These are phyloP conservation scores for Tachina grossa DNA, from an alignment of 2,888 invertebrate genomes.

Conservation along the genomic window DNA sequence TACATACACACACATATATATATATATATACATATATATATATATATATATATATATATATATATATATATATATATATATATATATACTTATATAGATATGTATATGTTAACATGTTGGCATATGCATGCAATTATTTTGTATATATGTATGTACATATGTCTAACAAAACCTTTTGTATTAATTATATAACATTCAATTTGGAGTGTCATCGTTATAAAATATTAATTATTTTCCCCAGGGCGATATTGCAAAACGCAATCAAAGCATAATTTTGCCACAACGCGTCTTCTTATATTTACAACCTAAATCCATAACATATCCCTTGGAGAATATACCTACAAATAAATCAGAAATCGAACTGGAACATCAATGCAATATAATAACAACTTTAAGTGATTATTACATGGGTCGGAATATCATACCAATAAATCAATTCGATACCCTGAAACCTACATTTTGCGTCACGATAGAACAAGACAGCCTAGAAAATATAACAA, in stretches of 20 bases:
- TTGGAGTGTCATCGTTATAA: too few relatives aligned
- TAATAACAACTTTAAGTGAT: conserved; percentile 76
- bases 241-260: not conserved
- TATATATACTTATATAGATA: too few relatives aligned
- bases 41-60: too few relatives aligned
- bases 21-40: accelerated
- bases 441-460: conserved; percentile 74
- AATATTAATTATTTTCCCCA: not conserved
- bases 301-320: conserved; percentile 73
- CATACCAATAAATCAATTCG: conserved; percentile 74
- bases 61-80: too few relatives aligned
- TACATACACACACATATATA: not conserved
- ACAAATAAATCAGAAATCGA: conserved; percentile 74
- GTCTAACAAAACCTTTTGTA: not conserved
- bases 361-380: conserved; percentile 74
- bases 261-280: not conserved
- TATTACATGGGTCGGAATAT: conserved; percentile 76
- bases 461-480: conserved; percentile 77
- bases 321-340: conserved; percentile 65
- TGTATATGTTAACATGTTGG: too few relatives aligned
- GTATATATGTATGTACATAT: too few relatives aligned
- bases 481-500: conserved; percentile 76
- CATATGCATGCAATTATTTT: too few relatives aligned
- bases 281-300: conserved; percentile 77
- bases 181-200: too few relatives aligned